A percentile compares a stretch with the other conserved stretches of the same genome.
phyloP scores from a whole-genome alignment of 1,140 invertebrate species.

The Papilio glaucus region DNA sequence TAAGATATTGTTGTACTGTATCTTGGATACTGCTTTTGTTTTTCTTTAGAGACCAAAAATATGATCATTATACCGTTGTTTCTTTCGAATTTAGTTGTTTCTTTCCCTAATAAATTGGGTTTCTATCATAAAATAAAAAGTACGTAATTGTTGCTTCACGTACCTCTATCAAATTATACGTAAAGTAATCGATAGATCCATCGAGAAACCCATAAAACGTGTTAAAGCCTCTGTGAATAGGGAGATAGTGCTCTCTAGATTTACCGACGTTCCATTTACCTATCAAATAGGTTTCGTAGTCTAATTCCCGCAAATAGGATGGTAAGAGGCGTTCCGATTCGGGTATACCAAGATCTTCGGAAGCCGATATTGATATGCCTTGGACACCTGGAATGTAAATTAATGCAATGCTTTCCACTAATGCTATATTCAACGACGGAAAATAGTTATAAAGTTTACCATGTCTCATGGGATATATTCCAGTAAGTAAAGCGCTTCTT shows the following conservation, averaged over 20 bases:
- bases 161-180: constrained; percentile 85
- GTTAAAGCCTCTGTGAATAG: constrained; percentile 90
- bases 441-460: constrained; percentile 42
- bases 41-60: no score
- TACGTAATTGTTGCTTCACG: not conserved
- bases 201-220: constrained; percentile 92
- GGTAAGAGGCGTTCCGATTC: constrained; percentile 88
- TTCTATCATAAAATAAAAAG: no score
- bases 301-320: constrained; percentile 87
- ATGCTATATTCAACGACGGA: no score
- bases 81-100: no score
- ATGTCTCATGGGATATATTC: constrained; percentile 88
- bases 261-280: constrained; percentile 95
- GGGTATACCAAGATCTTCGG: constrained; percentile 89
- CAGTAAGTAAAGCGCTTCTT: constrained; percentile 89
- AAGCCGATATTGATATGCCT: constrained; percentile 88
- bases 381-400: constrained; percentile 86
- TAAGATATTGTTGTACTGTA: no score
- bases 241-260: constrained; percentile 87
- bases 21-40: no score
- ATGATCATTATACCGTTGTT: no score
- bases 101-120: no score
- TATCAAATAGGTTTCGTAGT: constrained; percentile 91
- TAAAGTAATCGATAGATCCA: constrained; percentile 91
- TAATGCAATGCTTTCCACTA: not conserved